Base-by-base conservation (phyloP, 2,888 invertebrate species). In the Hydroisotoma schaefferi region DNA sequence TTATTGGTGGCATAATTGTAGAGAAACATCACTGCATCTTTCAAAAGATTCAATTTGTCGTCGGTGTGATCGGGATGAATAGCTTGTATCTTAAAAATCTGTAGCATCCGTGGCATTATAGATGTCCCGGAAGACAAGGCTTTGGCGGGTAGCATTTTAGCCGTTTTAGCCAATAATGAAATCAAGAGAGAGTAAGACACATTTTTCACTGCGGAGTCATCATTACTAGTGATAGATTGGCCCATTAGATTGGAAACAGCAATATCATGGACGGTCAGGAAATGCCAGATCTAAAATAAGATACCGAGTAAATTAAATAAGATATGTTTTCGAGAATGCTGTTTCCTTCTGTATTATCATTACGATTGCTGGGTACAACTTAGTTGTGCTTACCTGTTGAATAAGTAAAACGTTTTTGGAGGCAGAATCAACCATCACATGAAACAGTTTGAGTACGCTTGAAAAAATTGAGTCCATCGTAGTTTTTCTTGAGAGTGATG, bases 361-460 rank as follows among this genome's bases (percentile, higher is more conserved):
- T n/a, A n/a, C n/a, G n/a, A 4, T 6, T 18, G 51, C 6, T n/a
- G n/a, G n/a, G 33, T 33, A 33, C 15, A 33, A 15, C 15, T 8
- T 40, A 15, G 12, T 20, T 33, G 8, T 33, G 10, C 2, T 38
- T 58, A 70, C 69, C 63, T 72, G 63, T 37, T 59, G 57, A 27
- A 68, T 38, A 0, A 70, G 58, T n/a, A 55, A 52, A 8, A 61
- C 46, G 44, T 72, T 68, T 52, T 64, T 68, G 0, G 68, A 64
- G 2, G 57, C 61, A 20, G 65, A 61, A 25, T 58, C 59, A 2
- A 67, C 52, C 68, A 72, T 69, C 15, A 61, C 60, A 18, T 68
- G 65, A 33, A 71, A 66, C 15, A 72, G 58, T 43, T 64, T 69
- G 12, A 69, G 61, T 10, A 70, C 61, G 37, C 61, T 61, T 5